Evolutionary conservation across 2,797 vertebrate species (phyloP).

Genomic region (Phalloptychus januarius): DNA sequence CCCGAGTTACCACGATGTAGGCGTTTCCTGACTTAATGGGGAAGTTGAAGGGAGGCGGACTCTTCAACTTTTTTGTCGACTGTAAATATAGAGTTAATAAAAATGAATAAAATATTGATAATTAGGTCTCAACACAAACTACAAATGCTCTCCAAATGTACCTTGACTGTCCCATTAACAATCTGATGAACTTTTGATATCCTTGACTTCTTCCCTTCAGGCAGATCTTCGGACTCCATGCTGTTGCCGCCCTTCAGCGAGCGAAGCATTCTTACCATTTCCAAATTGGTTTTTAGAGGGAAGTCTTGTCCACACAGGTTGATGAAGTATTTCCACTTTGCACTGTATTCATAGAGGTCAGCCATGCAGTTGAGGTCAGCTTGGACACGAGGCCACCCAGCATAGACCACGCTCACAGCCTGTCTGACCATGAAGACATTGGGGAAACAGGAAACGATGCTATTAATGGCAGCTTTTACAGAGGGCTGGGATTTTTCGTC

Average conservation of each 20-base stretch:
- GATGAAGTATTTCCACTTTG: constrained; percentile 50
- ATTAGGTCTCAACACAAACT: background rate
- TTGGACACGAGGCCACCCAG: constrained; percentile 88
- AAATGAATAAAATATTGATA: background rate
- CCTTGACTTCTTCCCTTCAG: constrained; percentile 77
- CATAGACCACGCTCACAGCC: constrained; percentile 84
- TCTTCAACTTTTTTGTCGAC: constrained; percentile 73
- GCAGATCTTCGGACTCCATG: constrained; percentile 86
- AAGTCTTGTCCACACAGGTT: constrained; percentile 58
- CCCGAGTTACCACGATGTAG: constrained; percentile 87
- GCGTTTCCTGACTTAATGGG: constrained; percentile 88
- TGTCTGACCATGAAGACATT: constrained; percentile 88
- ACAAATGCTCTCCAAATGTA: constrained; percentile 9
- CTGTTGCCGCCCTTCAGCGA: constrained; percentile 84
- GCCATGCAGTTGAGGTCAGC: constrained; percentile 94
- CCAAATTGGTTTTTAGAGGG: constrained; percentile 80
- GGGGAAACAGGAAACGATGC: constrained; percentile 85
- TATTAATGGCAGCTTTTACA: constrained; percentile 76
- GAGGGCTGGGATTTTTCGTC: constrained; percentile 83
- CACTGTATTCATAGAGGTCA: constrained; percentile 80
- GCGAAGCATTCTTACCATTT: constrained; percentile 86
- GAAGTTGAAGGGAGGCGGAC: constrained; percentile 77
- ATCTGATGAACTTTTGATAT: constrained; percentile 76
- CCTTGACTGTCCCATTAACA: constrained; percentile 72
- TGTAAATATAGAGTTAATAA: constrained; percentile 7